A percentile compares a stretch with the other conserved stretches of the same genome.
Evolutionary conservation across 2,888 invertebrate species (phyloP).

Genomic region (Gastrophysa polygoni): DNA sequence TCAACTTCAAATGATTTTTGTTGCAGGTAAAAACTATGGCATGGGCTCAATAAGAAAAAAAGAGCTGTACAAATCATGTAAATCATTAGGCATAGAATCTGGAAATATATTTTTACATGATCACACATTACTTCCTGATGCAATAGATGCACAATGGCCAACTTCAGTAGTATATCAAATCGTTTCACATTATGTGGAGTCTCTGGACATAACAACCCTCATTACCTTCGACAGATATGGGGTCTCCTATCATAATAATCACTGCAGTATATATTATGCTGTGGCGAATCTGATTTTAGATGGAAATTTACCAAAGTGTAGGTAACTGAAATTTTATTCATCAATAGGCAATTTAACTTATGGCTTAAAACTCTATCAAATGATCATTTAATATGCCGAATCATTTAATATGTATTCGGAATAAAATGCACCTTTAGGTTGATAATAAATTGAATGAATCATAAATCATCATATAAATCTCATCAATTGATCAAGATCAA

Average conservation of each 20-base stretch:
- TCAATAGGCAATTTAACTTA: not conserved
- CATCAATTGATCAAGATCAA: no score
- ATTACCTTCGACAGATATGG: constrained; percentile 95
- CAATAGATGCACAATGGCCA: constrained; percentile 79
- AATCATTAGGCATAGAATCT: constrained; percentile 77
- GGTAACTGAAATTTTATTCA: constrained; percentile 50
- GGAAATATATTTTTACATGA: constrained; percentile 75
- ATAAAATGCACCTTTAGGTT: no score
- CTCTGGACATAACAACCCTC: constrained; percentile 79
- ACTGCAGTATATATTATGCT: constrained; percentile 83
- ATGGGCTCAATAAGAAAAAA: constrained; percentile 65
- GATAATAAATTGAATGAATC: no score
- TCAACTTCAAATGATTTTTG: not conserved
- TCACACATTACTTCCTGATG: constrained; percentile 77
- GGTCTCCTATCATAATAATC: constrained; percentile 92
- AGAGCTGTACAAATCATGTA: constrained; percentile 85
- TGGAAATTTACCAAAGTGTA: constrained; percentile 75
- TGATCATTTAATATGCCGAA: no score
- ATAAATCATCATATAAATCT: no score
- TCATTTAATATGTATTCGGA: no score
- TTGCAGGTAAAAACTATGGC: constrained; percentile 57
- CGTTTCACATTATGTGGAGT: constrained; percentile 71
- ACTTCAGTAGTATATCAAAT: constrained; percentile 67
- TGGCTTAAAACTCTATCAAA: no score
- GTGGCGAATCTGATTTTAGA: constrained; percentile 79